Conservation (phyloP, 2,888 invertebrate genomes). For the Lumbricus terrestris region DNA sequence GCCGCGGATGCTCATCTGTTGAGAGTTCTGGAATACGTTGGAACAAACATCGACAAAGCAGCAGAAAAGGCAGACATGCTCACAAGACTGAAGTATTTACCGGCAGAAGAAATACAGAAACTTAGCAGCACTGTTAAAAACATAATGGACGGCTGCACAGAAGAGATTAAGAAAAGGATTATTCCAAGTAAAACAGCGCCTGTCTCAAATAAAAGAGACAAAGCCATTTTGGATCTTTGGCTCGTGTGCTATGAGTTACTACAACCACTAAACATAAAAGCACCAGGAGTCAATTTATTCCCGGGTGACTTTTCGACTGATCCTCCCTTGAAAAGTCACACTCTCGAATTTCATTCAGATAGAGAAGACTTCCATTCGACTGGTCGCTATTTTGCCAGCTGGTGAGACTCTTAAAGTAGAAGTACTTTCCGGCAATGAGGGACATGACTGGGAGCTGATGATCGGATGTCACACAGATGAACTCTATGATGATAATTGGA, state of each 20-base stretch:
- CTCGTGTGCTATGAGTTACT: too few relatives aligned
- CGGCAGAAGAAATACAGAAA: too few relatives aligned
- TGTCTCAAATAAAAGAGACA: background rate
- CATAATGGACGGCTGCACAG: too few relatives aligned
- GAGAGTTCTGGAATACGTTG: background rate
- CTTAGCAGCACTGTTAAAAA: background rate
- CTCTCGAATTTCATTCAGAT: constrained; percentile 28
- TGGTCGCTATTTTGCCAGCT: constrained; percentile 34
- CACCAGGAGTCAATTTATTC: constrained; percentile 36
- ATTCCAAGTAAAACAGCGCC: too few relatives aligned
- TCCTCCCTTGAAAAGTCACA: too few relatives aligned
- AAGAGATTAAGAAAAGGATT: too few relatives aligned
- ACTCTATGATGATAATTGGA: constrained; percentile 17
- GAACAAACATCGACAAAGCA: too few relatives aligned
- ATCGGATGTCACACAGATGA: constrained; percentile 42
- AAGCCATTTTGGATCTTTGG: too few relatives aligned
- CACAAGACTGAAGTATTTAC: background rate
- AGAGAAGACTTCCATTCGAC: constrained; percentile 32
- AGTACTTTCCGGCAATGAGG: too few relatives aligned
- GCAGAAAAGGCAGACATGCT: background rate
- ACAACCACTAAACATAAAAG: constrained; percentile 21
- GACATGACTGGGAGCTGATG: constrained; percentile 36
- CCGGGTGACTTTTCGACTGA: constrained; percentile 41
- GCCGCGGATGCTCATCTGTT: constrained; percentile 8
- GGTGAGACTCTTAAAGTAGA: background rate